Evolutionary conservation across 2,113 vertebrate genomes (phyloP), one percentile per base, ranked within the genome.

Genomic region (Amphiprion percula): DNA sequence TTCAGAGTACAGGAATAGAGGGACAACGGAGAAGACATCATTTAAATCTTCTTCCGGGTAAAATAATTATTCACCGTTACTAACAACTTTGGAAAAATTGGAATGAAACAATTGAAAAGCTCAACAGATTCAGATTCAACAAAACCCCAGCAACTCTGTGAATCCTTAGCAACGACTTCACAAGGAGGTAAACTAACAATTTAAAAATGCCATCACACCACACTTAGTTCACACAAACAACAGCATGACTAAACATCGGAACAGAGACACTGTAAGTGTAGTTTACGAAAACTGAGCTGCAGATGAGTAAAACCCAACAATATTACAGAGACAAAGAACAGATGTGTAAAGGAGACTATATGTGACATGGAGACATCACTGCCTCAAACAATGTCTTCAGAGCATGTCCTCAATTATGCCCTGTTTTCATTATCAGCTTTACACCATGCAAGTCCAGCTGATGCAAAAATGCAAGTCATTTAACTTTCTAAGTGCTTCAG

Each of bases 391-490:
- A 10, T 37, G 33, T 37, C 33, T 10, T 37, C 33, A 2, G 8
- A 37, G 33, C 33, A 52, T 49, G 76, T 17, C 50, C 52, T 70
- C 41, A 26, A 46, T 46, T 23, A 30, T 9, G 41, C 64, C 50
- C 17, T 8, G 49, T 16, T 50, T 50, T 16, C 16, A 50, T n/a
- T 50, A 7, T 50, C 19, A 7, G 16, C 14, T 12, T 44, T 2
- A 44, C 41, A 44, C 41, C 15, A 44, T 15, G 41, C 1, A 44
- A 15, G 12, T 44, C 41, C 41, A 44, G 41, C 41, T 15, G 41
- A 44, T 44, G 41, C 41, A 44, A 44, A 44, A 44, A 41, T 41
- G 39, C 10, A 41, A 14, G 41, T 44, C 41, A 14, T 15, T 44
- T 44, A 12, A 14, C 41, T 44, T 44, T 15, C 33, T 37, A 9